Conservation (phyloP, 2,113 vertebrate species). For the Megaceryle torquata region DNA sequence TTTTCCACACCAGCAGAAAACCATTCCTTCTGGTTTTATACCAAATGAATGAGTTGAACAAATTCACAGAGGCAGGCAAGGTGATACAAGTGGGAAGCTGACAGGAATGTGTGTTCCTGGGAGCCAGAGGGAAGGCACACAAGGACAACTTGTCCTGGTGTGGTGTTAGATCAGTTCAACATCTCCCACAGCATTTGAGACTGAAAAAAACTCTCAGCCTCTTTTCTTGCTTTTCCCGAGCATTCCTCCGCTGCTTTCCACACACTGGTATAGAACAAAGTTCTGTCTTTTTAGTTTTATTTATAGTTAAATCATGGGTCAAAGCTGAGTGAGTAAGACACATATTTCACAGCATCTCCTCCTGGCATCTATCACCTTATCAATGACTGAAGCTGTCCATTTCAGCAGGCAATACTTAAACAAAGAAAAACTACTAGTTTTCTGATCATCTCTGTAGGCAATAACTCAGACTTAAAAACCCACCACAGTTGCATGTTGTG, state of each 20-base stretch:
- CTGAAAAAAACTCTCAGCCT: neutral
- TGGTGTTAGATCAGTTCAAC: neutral
- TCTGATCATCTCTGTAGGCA: neutral
- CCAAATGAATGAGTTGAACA: neutral
- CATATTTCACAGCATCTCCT: neutral
- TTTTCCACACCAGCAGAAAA: neutral
- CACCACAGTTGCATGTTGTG: neutral
- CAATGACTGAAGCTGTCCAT: neutral
- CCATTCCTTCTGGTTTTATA: neutral
- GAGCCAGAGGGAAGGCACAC: neutral
- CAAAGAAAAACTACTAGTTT: neutral
- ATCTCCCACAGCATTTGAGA: neutral
- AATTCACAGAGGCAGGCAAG: neutral
- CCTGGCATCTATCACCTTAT: neutral
- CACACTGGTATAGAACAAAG: neutral
- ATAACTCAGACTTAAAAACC: neutral
- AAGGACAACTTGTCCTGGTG: neutral
- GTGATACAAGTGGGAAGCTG: neutral
- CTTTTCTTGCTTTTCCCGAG: neutral
- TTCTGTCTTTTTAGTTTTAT: neutral
- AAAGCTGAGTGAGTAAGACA: neutral
- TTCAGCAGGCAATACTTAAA: neutral
- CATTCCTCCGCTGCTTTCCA: neutral
- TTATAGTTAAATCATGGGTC: neutral
- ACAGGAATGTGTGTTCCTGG: neutral